These are phyloP conservation scores for Anhinga rufa DNA, from an alignment of 2,113 vertebrate genomes.

Conservation along the genomic window DNA sequence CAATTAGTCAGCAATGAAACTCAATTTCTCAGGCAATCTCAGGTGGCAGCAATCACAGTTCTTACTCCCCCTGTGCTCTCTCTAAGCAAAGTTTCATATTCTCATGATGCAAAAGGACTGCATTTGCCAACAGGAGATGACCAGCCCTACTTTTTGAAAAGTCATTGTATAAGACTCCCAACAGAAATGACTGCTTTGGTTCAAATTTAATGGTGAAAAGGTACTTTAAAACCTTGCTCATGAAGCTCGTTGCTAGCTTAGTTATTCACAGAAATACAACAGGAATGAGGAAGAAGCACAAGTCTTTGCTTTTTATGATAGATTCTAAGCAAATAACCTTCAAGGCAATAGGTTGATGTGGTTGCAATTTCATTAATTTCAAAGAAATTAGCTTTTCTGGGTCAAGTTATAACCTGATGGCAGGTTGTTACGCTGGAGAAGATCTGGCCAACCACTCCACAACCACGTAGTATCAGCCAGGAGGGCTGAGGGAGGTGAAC, in stretches of 20 bases:
- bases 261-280: background rate
- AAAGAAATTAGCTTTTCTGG: background rate
- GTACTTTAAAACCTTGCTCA: background rate
- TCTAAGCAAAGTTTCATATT: background rate
- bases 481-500: background rate
- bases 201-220: background rate
- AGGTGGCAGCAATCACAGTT: background rate
- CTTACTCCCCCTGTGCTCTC: background rate
- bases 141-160: background rate
- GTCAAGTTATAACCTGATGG: background rate
- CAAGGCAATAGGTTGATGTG: background rate
- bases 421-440: background rate
- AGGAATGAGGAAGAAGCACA: background rate
- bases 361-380: background rate
- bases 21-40: background rate
- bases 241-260: background rate
- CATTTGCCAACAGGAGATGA: background rate
- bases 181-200: background rate
- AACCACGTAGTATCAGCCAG: background rate
- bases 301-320: background rate
- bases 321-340: background rate
- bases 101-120: background rate
- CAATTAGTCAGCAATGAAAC: conserved; percentile 1
- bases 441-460: background rate
- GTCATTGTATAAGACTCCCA: background rate